Base-by-base conservation (phyloP, 1,140 invertebrate species). In the Luehdorfia chinensis region DNA sequence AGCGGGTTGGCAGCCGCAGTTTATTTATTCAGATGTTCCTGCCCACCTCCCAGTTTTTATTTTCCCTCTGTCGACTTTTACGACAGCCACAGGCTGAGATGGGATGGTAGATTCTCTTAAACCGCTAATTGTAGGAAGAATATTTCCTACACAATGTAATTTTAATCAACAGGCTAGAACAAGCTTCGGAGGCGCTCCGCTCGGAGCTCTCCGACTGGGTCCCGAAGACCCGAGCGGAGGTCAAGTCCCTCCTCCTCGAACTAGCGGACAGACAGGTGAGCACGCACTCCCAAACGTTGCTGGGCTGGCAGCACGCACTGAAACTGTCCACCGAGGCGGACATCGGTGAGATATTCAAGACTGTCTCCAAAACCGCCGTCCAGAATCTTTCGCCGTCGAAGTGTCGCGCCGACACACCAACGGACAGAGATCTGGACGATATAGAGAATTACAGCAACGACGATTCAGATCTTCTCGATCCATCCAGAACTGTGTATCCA, bases 141-240 rank as follows among this genome's bases (percentile, higher is more conserved):
- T n/a, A n/a, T n/a, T n/a, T n/a, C n/a, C n/a, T n/a, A n/a, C n/a
- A n/a, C n/a, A n/a, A n/a, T n/a, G n/a, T n/a, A n/a, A n/a, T n/a
- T n/a, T n/a, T n/a, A n/a, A n/a, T n/a, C n/a, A n/a, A n/a, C 71
- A 81, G 76, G 31, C 43, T 85, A 37, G 76, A 80, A 7, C 78
- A 81, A 53, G 76, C 80, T 0, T 80, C 80, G 0, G 80, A 84
- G 47, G 78, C 80, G 0, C 44, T 84, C 1, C 68, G 81, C 0
- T 75, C 76, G 0, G 81, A 85, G 21, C 48, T 85, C 1, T 54
- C 66, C 0, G 78, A 80, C 34, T 85, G 81, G 81, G 61, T 70
- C 4, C 73, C 75, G 0, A 81, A 83, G 47, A 85, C 81, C 0
- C 34, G 65, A 0, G 13, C 64, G 0, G 78, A 85, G 46, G 62